These are phyloP conservation scores for Trachelus iudaicus DNA, from an alignment of 2,888 invertebrate genomes.

Conservation along the genomic window DNA sequence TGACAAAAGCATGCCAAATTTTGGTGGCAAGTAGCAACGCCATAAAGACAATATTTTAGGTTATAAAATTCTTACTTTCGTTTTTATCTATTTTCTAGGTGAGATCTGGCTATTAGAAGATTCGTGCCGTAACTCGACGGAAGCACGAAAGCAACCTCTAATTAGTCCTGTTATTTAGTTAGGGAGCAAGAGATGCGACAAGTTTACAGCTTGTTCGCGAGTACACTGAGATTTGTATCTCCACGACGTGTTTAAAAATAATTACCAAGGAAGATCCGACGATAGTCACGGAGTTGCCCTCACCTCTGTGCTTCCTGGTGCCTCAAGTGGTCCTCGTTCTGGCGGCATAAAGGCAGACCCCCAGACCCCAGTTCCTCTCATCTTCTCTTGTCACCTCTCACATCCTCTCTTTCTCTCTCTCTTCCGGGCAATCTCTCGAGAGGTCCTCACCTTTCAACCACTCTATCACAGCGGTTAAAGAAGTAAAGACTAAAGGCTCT, in stretches of 20 bases:
- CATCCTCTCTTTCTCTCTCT: slow-evolving; percentile 26
- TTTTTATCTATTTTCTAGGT: background rate
- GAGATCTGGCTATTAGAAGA: background rate
- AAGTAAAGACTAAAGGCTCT: slow-evolving; percentile 63
- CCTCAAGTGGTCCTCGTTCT: slow-evolving; percentile 50
- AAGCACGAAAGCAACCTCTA: slow-evolving; percentile 35
- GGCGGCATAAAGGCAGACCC: slow-evolving; percentile 50
- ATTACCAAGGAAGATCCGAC: slow-evolving; percentile 61
- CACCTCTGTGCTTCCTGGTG: slow-evolving; percentile 40
- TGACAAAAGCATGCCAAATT: background rate
- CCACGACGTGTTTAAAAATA: slow-evolving; percentile 65
- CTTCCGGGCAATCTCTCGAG: slow-evolving; percentile 50
- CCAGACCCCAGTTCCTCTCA: slow-evolving; percentile 33
- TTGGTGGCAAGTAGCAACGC: background rate
- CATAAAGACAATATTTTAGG: background rate
- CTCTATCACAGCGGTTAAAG: slow-evolving; percentile 64
- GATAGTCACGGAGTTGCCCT: slow-evolving; percentile 64
- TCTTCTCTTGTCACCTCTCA: slow-evolving; percentile 13
- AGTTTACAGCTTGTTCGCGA: slow-evolving; percentile 31
- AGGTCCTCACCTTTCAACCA: slow-evolving; percentile 62
- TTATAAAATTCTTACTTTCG: slow-evolving; percentile 4
- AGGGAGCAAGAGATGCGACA: slow-evolving; percentile 27
- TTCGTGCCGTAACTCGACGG: slow-evolving; percentile 36
- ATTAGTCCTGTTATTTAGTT: slow-evolving; percentile 61
- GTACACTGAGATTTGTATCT: slow-evolving; percentile 55